These are phyloP conservation scores for Himalopsyche anomala DNA, from an alignment of 2,888 invertebrate genomes.

Conservation along the genomic window DNA sequence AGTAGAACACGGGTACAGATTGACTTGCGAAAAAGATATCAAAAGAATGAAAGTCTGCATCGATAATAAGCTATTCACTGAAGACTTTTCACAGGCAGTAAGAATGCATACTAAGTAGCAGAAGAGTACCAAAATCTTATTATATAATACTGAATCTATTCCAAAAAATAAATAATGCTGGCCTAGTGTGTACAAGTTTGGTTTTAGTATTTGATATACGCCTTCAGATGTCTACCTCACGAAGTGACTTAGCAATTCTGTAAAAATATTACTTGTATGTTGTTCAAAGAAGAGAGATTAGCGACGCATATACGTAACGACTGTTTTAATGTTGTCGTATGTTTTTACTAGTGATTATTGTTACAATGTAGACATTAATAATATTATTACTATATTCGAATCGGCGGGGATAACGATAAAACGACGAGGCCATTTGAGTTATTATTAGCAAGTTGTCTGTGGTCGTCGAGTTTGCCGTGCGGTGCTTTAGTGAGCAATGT, in stretches of 20 bases:
- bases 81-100: too few relatives aligned
- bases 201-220: background rate
- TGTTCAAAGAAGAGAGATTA: constrained; percentile 2
- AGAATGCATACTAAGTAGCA: too few relatives aligned
- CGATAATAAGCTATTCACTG: too few relatives aligned
- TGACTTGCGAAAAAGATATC: background rate
- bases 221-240: constrained; percentile 50
- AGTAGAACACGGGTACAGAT: background rate
- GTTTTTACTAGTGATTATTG: constrained; percentile 47
- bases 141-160: too few relatives aligned
- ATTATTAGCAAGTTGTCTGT: constrained; percentile 44
- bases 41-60: too few relatives aligned
- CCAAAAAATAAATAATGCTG: background rate
- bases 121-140: too few relatives aligned
- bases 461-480: constrained; percentile 43
- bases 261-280: constrained; percentile 12
- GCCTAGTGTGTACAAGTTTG: background rate
- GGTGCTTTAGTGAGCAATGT: background rate
- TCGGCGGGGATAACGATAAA: background rate
- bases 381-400: constrained; percentile 19
- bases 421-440: background rate
- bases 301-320: background rate
- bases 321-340: constrained; percentile 47
- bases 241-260: constrained; percentile 53
- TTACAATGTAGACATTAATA: constrained; percentile 38